These are phyloP conservation scores for Lepilemur septentrionalis DNA, from an alignment of 2,797 vertebrate genomes.

Conservation along the genomic window DNA sequence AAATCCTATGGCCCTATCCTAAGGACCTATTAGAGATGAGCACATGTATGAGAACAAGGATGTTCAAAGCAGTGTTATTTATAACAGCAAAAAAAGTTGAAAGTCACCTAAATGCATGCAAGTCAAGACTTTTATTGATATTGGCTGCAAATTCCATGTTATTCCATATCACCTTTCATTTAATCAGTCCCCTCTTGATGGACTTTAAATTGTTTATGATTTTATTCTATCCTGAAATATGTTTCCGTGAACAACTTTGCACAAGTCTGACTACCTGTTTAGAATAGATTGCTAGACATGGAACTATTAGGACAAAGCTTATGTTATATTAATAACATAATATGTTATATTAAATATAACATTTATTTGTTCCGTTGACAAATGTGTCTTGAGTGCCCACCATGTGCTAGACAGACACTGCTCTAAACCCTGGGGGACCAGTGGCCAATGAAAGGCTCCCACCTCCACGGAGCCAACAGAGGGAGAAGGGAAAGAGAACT, in stretches of 20 bases:
- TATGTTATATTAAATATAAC: too few relatives aligned
- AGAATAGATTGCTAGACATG: background rate
- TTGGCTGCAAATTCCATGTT: background rate
- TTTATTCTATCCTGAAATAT: background rate
- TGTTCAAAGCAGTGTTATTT: background rate
- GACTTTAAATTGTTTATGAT: background rate
- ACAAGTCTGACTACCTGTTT: background rate
- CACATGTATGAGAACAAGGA: background rate
- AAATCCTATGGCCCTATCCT: background rate
- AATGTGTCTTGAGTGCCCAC: background rate
- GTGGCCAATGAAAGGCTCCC: background rate
- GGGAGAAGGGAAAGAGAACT: background rate
- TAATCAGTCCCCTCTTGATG: background rate
- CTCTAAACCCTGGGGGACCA: background rate
- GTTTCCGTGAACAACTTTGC: background rate
- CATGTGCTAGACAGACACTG: background rate
- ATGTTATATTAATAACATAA: background rate
- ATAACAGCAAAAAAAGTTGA: background rate
- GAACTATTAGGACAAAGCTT: background rate
- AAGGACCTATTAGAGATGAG: background rate
- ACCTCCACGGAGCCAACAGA: background rate
- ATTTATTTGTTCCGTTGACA: background rate
- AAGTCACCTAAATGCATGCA: background rate
- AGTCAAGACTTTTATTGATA: background rate
- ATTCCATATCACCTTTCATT: background rate